Percentiles rank a stretch among this genome's conserved stretches.
Evolutionary conservation across 2,113 vertebrate species (phyloP).

Genomic region (Epinephelus fuscoguttatus): DNA sequence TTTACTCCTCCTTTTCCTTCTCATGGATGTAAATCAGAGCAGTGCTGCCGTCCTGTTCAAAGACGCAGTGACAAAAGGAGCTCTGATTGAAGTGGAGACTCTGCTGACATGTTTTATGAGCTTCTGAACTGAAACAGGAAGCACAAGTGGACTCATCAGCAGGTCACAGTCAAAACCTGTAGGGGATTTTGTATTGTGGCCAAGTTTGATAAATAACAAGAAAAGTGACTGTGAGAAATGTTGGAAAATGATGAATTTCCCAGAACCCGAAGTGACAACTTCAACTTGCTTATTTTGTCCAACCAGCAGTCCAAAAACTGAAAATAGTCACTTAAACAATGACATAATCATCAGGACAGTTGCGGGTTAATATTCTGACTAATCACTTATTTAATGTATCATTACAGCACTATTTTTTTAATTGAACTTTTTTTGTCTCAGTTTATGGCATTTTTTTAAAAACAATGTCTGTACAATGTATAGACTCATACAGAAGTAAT

Average conservation of each 20-base stretch:
- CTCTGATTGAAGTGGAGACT: conserved; percentile 40
- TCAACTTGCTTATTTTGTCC: background rate
- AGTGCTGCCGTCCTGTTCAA: conserved; percentile 19
- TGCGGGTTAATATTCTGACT: too few species aligned
- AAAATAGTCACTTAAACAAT: background rate
- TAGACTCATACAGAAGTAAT: too few species aligned
- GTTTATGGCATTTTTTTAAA: too few species aligned
- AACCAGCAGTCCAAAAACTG: background rate
- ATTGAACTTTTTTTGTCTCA: background rate
- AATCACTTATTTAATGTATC: too few species aligned
- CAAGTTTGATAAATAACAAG: background rate
- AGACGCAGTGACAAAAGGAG: conserved; percentile 30
- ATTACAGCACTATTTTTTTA: background rate
- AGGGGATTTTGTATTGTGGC: background rate
- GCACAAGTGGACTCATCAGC: background rate
- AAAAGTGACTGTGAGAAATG: background rate
- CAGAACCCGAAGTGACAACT: background rate
- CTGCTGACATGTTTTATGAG: conserved; percentile 49
- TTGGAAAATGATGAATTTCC: too few species aligned
- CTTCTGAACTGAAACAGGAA: conserved; percentile 43
- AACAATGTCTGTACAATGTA: too few species aligned
- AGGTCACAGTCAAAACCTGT: background rate
- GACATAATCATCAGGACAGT: background rate
- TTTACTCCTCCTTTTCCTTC: conserved; percentile 31
- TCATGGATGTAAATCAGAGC: conserved; percentile 44